Conservation (phyloP, 92 coral and sea anemone species). For the Phenganax marumi region DNA sequence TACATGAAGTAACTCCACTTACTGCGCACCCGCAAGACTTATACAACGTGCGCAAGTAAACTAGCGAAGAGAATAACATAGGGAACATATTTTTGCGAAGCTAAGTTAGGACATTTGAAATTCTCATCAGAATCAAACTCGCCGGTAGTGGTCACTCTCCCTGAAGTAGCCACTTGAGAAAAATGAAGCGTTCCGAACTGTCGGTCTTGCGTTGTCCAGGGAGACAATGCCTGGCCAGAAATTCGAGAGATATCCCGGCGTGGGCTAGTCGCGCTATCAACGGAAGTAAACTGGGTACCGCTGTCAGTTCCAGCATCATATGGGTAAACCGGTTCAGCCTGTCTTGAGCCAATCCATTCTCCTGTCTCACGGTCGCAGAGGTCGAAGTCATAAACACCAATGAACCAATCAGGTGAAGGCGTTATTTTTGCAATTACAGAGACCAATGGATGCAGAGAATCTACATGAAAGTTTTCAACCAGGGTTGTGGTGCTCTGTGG, state of each 20-base stretch:
- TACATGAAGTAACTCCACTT: no score
- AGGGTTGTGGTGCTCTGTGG: neutral
- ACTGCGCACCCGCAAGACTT: no score
- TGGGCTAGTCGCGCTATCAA: neutral
- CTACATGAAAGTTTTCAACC: neutral
- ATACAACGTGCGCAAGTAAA: neutral
- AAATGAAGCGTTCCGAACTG: neutral
- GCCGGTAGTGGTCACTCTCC: neutral
- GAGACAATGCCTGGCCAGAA: neutral
- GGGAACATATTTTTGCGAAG: neutral
- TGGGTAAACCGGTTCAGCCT: neutral
- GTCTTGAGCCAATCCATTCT: neutral
- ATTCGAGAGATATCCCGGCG: neutral
- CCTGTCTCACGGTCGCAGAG: neutral
- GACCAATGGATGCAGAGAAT: constrained; percentile 18
- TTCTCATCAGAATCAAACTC: constrained; percentile 11
- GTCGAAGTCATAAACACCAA: constrained; percentile 30
- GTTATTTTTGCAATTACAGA: constrained; percentile 1
- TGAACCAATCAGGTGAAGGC: constrained; percentile 39
- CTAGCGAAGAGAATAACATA: neutral
- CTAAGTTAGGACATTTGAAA: constrained; percentile 8
- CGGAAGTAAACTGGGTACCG: constrained; percentile 1
- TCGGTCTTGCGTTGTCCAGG: constrained; percentile 5
- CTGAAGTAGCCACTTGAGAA: neutral
- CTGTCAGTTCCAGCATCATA: constrained; percentile 21